Conservation (phyloP, 2,888 invertebrate genomes). For the Amiota mariae region DNA sequence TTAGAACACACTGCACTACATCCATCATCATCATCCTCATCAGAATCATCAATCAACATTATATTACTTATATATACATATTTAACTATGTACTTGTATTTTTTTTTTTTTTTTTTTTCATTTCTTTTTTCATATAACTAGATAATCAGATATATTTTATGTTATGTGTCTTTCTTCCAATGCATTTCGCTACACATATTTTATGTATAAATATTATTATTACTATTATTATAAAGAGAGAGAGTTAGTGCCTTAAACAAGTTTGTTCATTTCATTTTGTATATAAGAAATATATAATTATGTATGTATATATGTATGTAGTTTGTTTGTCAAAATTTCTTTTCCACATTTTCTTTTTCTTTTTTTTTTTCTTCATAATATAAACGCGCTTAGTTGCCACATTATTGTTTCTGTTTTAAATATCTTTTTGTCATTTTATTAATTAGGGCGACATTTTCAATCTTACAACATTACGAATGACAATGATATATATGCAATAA, state of each 20-base stretch:
- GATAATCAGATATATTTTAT: background rate
- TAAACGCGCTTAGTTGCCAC: background rate
- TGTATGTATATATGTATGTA: too few relatives aligned
- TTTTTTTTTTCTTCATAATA: background rate
- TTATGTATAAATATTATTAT: slow-evolving; percentile 14
- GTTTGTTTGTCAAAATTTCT: background rate
- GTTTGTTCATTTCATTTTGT: background rate
- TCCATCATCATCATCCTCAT: too few relatives aligned
- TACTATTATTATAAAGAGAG: background rate
- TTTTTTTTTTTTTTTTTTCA: background rate
- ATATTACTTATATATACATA: slow-evolving; percentile 5
- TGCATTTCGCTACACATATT: slow-evolving; percentile 16
- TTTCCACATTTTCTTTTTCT: background rate
- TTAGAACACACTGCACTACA: too few relatives aligned
- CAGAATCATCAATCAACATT: too few relatives aligned
- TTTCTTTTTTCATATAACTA: slow-evolving; percentile 1
- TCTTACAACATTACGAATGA: too few relatives aligned
- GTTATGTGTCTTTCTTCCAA: slow-evolving; percentile 8
- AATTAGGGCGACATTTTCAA: background rate
- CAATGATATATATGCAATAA: slow-evolving; percentile 18
- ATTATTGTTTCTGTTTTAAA: too few relatives aligned
- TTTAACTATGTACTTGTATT: slow-evolving; percentile 21
- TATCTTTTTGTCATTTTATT: slow-evolving; percentile 6
- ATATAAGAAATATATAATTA: background rate
- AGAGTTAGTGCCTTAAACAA: slow-evolving; percentile 8